Evolutionary conservation across 2,113 vertebrate species (phyloP), one percentile per base, ranked within the genome.

Genomic region (Micronycteris hirsuta): DNA sequence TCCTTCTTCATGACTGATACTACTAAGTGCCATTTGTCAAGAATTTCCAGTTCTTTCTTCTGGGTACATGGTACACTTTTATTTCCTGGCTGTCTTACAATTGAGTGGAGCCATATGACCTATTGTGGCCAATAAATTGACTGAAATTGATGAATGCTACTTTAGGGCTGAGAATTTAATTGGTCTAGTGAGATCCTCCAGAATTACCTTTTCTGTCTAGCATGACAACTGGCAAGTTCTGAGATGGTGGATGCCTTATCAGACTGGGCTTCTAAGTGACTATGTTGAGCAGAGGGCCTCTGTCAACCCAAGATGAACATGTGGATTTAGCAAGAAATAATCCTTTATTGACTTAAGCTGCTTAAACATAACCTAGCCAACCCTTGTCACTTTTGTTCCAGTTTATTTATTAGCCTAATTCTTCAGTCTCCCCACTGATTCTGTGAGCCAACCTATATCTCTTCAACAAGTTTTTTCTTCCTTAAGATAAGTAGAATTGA

Each of bases 291-390:
- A 93, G 67, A 93, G 47, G 41, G 58, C 11, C 33, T 93, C 41
- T 89, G 24, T 63, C 43, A 89, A 45, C 33, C 13, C 41, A 89
- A 45, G 31, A 49, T 76, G n/a, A 28, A 52, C 4, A 26, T 93
- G 31, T 38, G 36, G 52, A 11, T 91, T 94, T 61, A 94, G 74
- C 54, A 95, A 97, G 58, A 96, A 85, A 77, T 85, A 86, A 77
- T 28, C 24, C 33, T 86, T 86, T 95, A 89, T 91, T 96, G 83
- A 91, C 56, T 86, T 86, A 93, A 93, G 56, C 47, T 45, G 36
- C 31, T 96, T 95, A 77, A 77, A 81, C 28, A 58, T 77, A 91
- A 86, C 10, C 58, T 63, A 73, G 41, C 7, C 36, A 85, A 20
- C 36, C 4, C 33, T 89, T 88, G 26, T 76, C 52, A 92, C n/a